Evolutionary conservation across 2,113 vertebrate genomes (phyloP).

Genomic region (Hipposideros armiger): DNA sequence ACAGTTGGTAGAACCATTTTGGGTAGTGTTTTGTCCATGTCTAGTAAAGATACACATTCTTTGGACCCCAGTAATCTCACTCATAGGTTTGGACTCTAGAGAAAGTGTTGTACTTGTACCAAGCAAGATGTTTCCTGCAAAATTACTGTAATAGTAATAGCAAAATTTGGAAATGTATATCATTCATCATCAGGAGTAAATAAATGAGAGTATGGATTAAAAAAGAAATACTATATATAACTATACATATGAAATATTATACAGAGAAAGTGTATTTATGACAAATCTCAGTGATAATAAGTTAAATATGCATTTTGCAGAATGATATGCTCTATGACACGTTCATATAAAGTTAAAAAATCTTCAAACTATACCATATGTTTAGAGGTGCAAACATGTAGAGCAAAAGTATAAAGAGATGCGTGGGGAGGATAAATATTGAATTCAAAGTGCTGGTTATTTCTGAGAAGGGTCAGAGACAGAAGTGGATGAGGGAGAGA

Average conservation of each 20-base stretch:
- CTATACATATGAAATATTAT: not conserved
- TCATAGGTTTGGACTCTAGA: not conserved
- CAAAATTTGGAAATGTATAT: not conserved
- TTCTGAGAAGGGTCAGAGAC: not conserved
- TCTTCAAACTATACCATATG: not conserved
- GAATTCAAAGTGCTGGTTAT: not conserved
- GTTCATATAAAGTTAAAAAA: not conserved
- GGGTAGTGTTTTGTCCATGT: not conserved
- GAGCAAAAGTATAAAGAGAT: not conserved
- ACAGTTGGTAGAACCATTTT: not conserved
- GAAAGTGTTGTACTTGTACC: not conserved
- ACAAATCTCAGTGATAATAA: not conserved
- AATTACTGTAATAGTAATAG: not conserved
- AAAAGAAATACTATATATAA: not conserved
- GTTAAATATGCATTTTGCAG: not conserved
- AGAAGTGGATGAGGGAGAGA: not conserved
- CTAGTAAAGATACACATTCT: not conserved
- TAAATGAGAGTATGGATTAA: not conserved
- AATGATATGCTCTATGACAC: not conserved
- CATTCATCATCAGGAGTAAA: not conserved
- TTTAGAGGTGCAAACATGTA: not conserved
- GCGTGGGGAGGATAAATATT: not conserved
- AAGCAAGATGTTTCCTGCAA: not conserved
- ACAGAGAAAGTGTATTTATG: not conserved
- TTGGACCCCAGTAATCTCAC: not conserved